Base-by-base conservation (phyloP, 2,888 invertebrate genomes). In the Ochropleura leucogaster region DNA sequence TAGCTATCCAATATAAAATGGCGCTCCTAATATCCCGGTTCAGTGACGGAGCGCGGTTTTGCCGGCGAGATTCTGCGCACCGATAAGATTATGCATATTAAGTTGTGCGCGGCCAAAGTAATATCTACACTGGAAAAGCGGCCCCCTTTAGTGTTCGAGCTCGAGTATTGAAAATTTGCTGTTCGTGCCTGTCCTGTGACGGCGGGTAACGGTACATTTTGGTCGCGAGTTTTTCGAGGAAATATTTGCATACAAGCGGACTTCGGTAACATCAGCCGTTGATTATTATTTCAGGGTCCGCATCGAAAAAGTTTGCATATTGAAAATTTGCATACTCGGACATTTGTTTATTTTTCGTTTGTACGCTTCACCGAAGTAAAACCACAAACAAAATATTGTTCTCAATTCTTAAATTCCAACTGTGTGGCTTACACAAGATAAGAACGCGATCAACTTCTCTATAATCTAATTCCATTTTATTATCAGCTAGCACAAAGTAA, bases 21-120 rank as follows among this genome's bases (percentile, higher is more conserved):
- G 96, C 96, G 95, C 96, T 96, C 95, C 96, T 96, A 96, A 96
- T 96, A 95, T 96, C 95, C 95, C 95, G 94, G 95, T 95, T 94
- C 95, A 93, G 93, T 94, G 94, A 94, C 92, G 94, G 93, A 93
- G 94, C 92, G 93, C 93, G 92, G 93, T 93, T 94, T 93, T 91
- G 93, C 93, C 92, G 92, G 93, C 93, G 91, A 96, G 96, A 96
- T 96, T 96, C 94, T 93, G 95, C 94, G 91, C 93, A 88, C 90
- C 94, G 96, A 96, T 96, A 96, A 96, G 96, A 96, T 96, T 96
- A 96, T 96, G 96, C 96, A 96, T 96, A 96, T 96, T 96, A 96
- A 95, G 94, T 95, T 96, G 95, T 94, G 94, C 93, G 92, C 93
- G 89, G 95, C 94, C 94, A 94, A 95, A 95, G 93, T 96, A 95